Conservation (phyloP, 2,113 vertebrate species). For the Chaetorhynchus papuensis region DNA sequence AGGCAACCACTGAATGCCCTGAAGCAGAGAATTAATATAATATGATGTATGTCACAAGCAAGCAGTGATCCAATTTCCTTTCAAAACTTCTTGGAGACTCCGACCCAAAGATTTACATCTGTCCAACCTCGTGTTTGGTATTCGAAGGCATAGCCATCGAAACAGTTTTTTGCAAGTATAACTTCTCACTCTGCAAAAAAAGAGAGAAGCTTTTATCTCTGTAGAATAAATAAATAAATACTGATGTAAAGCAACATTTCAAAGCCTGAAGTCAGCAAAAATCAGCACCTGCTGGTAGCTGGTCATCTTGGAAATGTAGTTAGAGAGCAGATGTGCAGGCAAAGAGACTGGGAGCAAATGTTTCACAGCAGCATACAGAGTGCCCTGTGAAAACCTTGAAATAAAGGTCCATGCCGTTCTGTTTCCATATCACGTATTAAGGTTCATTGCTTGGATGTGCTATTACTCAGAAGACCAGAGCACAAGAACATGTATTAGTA, state of each 20-base stretch:
- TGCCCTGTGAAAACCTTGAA: neutral
- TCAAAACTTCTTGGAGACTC: neutral
- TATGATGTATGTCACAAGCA: neutral
- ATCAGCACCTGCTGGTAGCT: neutral
- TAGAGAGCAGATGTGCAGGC: neutral
- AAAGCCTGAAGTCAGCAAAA: neutral
- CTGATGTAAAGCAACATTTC: neutral
- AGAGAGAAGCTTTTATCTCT: neutral
- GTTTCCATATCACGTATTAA: neutral
- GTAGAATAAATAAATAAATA: neutral
- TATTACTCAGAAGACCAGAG: neutral
- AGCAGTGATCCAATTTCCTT: neutral
- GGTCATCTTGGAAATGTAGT: neutral
- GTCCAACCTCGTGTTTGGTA: neutral
- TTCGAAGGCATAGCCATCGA: neutral
- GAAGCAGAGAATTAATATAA: neutral
- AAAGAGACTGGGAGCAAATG: neutral
- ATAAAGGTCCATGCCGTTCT: neutral
- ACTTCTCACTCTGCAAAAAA: neutral
- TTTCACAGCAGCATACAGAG: neutral
- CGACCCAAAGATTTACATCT: neutral
- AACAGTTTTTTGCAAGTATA: neutral
- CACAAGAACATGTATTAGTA: neutral
- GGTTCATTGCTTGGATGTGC: neutral
- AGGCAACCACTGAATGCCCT: neutral